phyloP scores from a whole-genome alignment of 2,113 vertebrate genomes.

The Microcebus ravelobensis region DNA sequence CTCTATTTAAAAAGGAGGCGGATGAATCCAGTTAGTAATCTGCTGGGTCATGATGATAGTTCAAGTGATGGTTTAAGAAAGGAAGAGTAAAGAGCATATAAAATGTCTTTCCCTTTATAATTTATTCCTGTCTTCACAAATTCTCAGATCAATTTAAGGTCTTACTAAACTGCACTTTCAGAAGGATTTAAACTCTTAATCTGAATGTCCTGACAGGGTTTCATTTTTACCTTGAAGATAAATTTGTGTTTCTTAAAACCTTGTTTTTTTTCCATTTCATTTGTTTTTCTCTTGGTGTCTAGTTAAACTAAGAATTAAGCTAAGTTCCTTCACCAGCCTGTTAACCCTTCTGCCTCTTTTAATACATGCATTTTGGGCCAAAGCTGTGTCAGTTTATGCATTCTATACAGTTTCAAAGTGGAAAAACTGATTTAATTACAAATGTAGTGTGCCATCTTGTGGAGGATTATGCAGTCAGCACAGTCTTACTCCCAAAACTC shows the following conservation, averaged over 20 bases:
- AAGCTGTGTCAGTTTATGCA: neutral
- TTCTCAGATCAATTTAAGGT: neutral
- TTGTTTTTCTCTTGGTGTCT: neutral
- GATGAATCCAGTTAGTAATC: neutral
- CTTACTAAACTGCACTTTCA: constrained; percentile 1
- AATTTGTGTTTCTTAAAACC: constrained; percentile 26
- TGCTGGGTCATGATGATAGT: neutral
- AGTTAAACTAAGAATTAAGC: constrained; percentile 29
- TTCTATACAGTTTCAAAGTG: constrained; percentile 15
- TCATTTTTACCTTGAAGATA: constrained; percentile 23
- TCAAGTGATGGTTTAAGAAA: neutral
- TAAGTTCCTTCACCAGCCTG: neutral
- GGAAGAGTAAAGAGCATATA: neutral
- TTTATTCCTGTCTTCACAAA: neutral
- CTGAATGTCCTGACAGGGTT: neutral
- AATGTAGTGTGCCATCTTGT: constrained; percentile 76
- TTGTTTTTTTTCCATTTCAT: neutral
- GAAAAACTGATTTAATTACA: constrained; percentile 30
- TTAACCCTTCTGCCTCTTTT: neutral
- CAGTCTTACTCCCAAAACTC: neutral
- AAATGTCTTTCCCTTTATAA: neutral
- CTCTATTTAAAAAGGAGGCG: constrained; percentile 1
- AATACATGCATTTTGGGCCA: neutral
- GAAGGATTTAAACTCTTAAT: constrained; percentile 3
- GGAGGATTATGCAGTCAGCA: constrained; percentile 50